phyloP scores from a whole-genome alignment of 2,797 vertebrate genomes.

The Melanotaenia boesemani region DNA sequence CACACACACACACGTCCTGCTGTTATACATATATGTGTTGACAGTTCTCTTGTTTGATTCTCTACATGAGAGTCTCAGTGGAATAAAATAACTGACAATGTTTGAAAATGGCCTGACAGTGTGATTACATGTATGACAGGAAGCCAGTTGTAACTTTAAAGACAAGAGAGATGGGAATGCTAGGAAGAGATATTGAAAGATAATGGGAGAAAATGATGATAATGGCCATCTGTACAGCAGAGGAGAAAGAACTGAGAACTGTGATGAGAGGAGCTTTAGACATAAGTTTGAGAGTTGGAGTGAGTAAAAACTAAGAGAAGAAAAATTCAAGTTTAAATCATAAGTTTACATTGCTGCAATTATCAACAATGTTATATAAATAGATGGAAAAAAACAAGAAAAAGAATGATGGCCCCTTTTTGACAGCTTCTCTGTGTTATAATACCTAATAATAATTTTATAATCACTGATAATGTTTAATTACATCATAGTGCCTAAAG shows the following conservation, averaged over 20 bases:
- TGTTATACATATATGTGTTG: conserved; percentile 34
- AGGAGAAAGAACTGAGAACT: conserved; percentile 30
- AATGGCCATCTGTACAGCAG: conserved; percentile 22
- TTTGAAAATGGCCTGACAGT: conserved; percentile 73
- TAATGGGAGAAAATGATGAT: conserved; percentile 6
- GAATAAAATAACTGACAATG: conserved; percentile 65
- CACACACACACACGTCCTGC: conserved; percentile 15
- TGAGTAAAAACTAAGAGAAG: neutral
- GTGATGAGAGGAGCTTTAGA: conserved; percentile 14
- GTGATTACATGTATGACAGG: conserved; percentile 59
- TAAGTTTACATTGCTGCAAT: neutral
- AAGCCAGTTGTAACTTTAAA: conserved; percentile 36
- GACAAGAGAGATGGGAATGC: conserved; percentile 8
- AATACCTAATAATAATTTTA: no score
- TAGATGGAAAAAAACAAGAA: neutral
- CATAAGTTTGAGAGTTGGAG: neutral
- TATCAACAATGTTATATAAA: neutral
- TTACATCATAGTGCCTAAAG: neutral
- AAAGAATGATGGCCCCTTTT: no score
- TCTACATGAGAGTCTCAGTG: conserved; percentile 38
- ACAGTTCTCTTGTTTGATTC: conserved; percentile 37
- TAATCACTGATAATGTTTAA: no score
- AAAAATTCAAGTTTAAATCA: neutral
- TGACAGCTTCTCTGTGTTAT: neutral
- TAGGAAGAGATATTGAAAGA: neutral